Conservation (phyloP, 2,888 invertebrate species). For the Drosophila flavopinicola region DNA sequence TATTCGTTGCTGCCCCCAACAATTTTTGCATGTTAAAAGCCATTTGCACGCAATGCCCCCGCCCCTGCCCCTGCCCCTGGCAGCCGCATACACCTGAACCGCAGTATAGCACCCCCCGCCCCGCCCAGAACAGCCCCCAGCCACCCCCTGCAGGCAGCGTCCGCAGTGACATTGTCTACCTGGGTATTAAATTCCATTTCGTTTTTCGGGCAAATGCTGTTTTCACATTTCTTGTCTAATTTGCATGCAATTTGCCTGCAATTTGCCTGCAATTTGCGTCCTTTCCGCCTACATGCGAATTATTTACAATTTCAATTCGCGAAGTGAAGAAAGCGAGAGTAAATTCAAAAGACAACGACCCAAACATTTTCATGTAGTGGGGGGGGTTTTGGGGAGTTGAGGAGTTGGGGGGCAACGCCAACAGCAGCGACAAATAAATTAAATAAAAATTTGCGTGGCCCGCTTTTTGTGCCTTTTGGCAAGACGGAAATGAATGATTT, state of each 20-base stretch:
- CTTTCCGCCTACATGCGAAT: slow-evolving; percentile 51
- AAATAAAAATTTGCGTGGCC: slow-evolving; percentile 53
- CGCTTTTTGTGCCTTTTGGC: slow-evolving; percentile 41
- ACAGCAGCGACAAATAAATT: slow-evolving; percentile 53
- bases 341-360: slow-evolving; percentile 22
- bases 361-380: too few species aligned
- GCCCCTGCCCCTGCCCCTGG: too few species aligned
- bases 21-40: slow-evolving; percentile 46
- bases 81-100: neutral
- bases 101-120: neutral
- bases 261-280: slow-evolving; percentile 67
- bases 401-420: slow-evolving; percentile 18
- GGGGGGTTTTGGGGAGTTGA: neutral
- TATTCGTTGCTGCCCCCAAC: slow-evolving; percentile 9
- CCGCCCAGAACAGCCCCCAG: too few species aligned
- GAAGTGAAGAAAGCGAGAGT: slow-evolving; percentile 43
- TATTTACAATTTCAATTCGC: slow-evolving; percentile 60
- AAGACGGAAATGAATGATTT: slow-evolving; percentile 67
- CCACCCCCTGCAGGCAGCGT: too few species aligned
- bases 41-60: slow-evolving; percentile 68
- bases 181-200: slow-evolving; percentile 1
- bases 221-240: slow-evolving; percentile 24
- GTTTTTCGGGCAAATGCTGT: neutral
- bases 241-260: slow-evolving; percentile 47
- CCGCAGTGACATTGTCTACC: neutral